These are phyloP conservation scores for Bruchidius siliquastri DNA, from an alignment of 2,888 invertebrate genomes.

Conservation along the genomic window DNA sequence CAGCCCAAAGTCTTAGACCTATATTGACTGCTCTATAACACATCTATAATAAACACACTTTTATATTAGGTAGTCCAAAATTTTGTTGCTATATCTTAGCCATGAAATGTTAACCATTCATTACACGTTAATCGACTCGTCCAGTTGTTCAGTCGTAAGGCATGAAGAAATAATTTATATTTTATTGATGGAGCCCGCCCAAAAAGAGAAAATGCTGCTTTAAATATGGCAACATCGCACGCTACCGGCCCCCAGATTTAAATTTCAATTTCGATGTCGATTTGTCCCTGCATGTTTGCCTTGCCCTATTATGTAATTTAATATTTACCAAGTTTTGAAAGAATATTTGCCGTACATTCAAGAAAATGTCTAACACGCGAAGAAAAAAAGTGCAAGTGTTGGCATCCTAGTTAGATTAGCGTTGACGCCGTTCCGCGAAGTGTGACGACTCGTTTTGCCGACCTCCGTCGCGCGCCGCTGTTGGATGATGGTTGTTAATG, in stretches of 20 bases:
- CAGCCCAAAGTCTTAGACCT: too few species aligned
- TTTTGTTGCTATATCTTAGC: too few species aligned
- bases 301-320: not conserved
- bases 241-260: not conserved
- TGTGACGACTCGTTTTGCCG: slow-evolving; percentile 41
- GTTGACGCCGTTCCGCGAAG: slow-evolving; percentile 32
- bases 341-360: slow-evolving; percentile 1
- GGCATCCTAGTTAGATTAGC: slow-evolving; percentile 22
- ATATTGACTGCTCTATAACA: too few species aligned
- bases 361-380: not conserved
- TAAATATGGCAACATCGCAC: not conserved
- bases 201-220: not conserved
- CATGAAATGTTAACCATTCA: too few species aligned
- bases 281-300: slow-evolving; percentile 4
- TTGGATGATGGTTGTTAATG: slow-evolving; percentile 24
- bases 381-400: not conserved
- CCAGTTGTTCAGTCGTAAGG: too few species aligned
- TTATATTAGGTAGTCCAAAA: too few species aligned
- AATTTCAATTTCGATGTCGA: slow-evolving; percentile 5
- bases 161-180: too few species aligned
- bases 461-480: slow-evolving; percentile 35
- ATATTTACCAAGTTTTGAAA: slow-evolving; percentile 10
- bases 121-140: too few species aligned
- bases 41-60: too few species aligned
- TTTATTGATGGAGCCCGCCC: not conserved